Percentiles rank a stretch among this genome's conserved stretches.
phyloP scores from a whole-genome alignment of 2,888 invertebrate species.

The Seira sanloemensis region DNA sequence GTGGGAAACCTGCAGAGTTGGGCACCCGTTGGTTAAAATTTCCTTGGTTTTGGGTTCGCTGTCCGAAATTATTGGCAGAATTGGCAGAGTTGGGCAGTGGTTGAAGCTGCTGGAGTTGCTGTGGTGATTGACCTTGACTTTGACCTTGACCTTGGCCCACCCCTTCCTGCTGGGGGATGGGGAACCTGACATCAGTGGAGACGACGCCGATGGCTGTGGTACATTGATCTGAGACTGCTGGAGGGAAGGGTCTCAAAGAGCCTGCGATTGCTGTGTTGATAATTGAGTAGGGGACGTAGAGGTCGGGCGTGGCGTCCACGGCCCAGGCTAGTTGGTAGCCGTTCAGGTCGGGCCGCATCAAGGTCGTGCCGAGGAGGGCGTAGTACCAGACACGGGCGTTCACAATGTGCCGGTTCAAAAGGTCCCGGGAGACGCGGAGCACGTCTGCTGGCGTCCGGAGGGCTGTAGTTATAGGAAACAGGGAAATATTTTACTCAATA shows the following conservation, averaged over 20 bases:
- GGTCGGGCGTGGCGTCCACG: conserved; percentile 57
- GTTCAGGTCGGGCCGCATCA: conserved; percentile 46
- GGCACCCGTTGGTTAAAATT: neutral
- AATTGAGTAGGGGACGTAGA: conserved; percentile 58
- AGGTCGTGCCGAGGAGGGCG: conserved; percentile 32
- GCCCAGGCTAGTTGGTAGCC: conserved; percentile 40
- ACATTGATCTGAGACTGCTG: too few species aligned
- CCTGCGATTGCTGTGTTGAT: too few species aligned
- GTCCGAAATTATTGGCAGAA: too few species aligned
- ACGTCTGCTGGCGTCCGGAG: conserved; percentile 31
- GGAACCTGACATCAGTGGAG: neutral
- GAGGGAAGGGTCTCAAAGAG: too few species aligned
- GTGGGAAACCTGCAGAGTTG: too few species aligned
- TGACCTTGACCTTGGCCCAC: too few species aligned
- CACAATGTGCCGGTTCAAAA: conserved; percentile 20
- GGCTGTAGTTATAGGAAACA: too few species aligned
- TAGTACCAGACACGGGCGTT: conserved; percentile 61
- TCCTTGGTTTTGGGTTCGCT: neutral
- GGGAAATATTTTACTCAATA: too few species aligned
- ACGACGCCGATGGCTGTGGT: neutral
- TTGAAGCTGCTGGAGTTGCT: too few species aligned
- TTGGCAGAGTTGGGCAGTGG: too few species aligned
- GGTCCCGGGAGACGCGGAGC: conserved; percentile 30
- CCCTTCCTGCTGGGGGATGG: too few species aligned
- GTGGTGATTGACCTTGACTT: too few species aligned